Evolutionary conservation across 2,797 vertebrate species (phyloP).

Genomic region (Glyptemys insculpta): DNA sequence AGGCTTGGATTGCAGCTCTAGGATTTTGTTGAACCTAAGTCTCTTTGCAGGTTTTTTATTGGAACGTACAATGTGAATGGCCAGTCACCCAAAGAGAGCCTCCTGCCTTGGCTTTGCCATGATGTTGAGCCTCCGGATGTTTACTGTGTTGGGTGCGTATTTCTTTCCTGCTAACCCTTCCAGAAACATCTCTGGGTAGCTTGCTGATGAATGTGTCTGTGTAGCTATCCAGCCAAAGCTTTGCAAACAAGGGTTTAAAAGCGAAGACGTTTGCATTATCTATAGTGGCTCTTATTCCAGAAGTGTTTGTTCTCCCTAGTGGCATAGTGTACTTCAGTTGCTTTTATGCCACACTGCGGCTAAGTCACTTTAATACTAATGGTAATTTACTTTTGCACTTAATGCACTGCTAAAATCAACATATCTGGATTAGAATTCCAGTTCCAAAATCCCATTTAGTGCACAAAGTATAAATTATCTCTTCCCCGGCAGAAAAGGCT

Average conservation of each 20-base stretch:
- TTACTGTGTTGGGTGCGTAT: conserved; percentile 94
- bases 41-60: conserved; percentile 89
- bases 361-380: background rate
- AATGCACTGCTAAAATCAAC: background rate
- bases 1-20: background rate
- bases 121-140: conserved; percentile 90
- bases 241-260: background rate
- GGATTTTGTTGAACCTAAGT: background rate
- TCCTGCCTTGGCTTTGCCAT: conserved; percentile 89
- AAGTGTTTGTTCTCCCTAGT: background rate
- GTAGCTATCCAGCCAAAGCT: background rate
- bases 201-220: background rate
- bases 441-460: background rate
- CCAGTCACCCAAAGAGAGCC: conserved; percentile 91
- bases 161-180: background rate
- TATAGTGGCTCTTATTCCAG: background rate
- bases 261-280: background rate
- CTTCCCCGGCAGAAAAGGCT: conserved; percentile 31
- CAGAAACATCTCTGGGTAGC: background rate
- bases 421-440: conserved; percentile 5
- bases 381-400: conserved; percentile 7
- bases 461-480: conserved; percentile 16
- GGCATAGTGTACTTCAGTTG: background rate
- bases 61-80: conserved; percentile 98
- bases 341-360: background rate